Percentiles rank a stretch among this genome's conserved stretches.
phyloP scores from a whole-genome alignment of 2,888 invertebrate species.

The Drosophila neonasuta region DNA sequence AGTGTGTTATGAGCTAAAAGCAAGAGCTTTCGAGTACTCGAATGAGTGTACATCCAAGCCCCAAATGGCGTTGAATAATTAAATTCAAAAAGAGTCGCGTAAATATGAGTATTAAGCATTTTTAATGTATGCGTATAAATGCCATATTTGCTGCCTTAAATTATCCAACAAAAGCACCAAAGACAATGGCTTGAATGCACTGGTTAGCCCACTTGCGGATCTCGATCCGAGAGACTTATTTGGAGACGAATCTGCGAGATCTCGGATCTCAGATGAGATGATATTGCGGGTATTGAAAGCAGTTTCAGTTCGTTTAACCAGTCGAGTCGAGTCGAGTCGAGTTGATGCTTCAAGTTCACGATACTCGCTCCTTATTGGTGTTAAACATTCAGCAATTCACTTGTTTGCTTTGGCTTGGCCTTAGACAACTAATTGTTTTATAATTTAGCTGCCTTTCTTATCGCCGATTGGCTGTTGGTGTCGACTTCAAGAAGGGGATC shows the following conservation, averaged over 20 bases:
- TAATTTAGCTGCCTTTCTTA: slow-evolving; percentile 13
- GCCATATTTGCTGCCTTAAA: slow-evolving; percentile 51
- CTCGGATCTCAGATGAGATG: slow-evolving; percentile 30
- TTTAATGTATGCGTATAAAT: slow-evolving; percentile 53
- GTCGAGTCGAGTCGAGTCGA: slow-evolving; percentile 13
- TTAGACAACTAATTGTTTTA: slow-evolving; percentile 19
- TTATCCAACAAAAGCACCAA: slow-evolving; percentile 5
- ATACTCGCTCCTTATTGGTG: slow-evolving; percentile 63
- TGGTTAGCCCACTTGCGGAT: slow-evolving; percentile 60
- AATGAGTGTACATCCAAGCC: slow-evolving; percentile 34
- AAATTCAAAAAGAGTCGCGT: slow-evolving; percentile 34
- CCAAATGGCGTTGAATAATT: slow-evolving; percentile 55
- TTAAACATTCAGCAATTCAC: slow-evolving; percentile 48
- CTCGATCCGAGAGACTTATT: slow-evolving; percentile 31
- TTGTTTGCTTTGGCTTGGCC: slow-evolving; percentile 36
- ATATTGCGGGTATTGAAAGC: slow-evolving; percentile 32
- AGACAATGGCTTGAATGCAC: slow-evolving; percentile 60
- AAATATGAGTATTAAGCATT: slow-evolving; percentile 37
- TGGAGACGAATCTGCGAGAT: slow-evolving; percentile 32
- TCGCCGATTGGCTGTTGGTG: not conserved
- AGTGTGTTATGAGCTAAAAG: slow-evolving; percentile 33
- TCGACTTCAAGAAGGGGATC: not conserved
- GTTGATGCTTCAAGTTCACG: slow-evolving; percentile 37
- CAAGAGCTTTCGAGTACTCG: slow-evolving; percentile 45
- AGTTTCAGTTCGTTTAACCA: slow-evolving; percentile 31